phyloP scores from a whole-genome alignment of 2,888 invertebrate species.

The Oxystoma pomonae region DNA sequence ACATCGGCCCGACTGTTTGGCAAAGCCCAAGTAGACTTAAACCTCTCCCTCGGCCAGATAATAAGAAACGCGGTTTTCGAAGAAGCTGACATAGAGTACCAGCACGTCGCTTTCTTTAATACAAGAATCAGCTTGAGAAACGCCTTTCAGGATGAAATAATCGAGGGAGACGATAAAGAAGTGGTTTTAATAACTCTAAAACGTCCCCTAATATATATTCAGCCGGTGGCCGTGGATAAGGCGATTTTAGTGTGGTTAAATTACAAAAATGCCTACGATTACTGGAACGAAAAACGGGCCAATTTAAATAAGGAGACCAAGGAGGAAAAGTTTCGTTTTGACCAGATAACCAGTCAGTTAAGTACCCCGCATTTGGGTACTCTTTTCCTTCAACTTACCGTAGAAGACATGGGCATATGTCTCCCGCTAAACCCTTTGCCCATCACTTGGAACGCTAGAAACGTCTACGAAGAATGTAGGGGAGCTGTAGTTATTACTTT shows the following conservation, averaged over 20 bases:
- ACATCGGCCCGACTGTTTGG: conserved; percentile 67
- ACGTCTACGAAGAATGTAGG: conserved; percentile 73
- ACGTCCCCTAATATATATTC: conserved; percentile 91
- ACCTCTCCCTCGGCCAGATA: conserved; percentile 91
- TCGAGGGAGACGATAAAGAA: conserved; percentile 75
- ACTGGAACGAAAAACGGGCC: conserved; percentile 95
- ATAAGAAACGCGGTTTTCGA: conserved; percentile 92
- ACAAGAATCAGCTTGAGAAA: conserved; percentile 72
- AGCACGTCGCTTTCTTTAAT: conserved; percentile 97
- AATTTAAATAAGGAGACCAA: conserved; percentile 86
- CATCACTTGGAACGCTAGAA: conserved; percentile 62
- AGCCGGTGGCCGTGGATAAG: conserved; percentile 96
- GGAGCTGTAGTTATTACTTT: conserved; percentile 94
- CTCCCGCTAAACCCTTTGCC: conserved; percentile 84
- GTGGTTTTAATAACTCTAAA: conserved; percentile 87
- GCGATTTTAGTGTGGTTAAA: conserved; percentile 98
- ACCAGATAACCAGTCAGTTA: conserved; percentile 72
- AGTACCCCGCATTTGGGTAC: conserved; percentile 79
- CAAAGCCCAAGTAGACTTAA: conserved; percentile 87
- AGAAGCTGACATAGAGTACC: conserved; percentile 96
- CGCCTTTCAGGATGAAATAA: conserved; percentile 72
- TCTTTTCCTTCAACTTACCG: conserved; percentile 87
- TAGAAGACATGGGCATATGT: conserved; percentile 96
- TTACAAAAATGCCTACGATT: conserved; percentile 98
- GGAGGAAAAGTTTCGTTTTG: conserved; percentile 72